Evolutionary conservation across 2,888 invertebrate genomes (phyloP).

Genomic region (Nephrocerus scutellatus): DNA sequence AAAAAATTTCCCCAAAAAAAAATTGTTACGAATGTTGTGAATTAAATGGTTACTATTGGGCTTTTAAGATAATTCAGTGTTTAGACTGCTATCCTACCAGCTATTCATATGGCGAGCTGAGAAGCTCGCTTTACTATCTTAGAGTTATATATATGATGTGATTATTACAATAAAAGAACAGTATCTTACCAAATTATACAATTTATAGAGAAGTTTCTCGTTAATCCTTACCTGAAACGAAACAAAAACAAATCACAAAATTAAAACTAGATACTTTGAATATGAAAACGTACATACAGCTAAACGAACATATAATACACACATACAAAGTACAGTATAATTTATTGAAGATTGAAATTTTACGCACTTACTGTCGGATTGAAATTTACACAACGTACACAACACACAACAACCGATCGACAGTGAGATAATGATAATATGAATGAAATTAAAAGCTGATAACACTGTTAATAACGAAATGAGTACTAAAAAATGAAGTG

Average conservation of each 20-base stretch:
- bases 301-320: conserved; percentile 25
- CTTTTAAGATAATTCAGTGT: too few relatives aligned
- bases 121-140: too few relatives aligned
- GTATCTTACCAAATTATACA: conserved; percentile 43
- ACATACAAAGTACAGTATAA: conserved; percentile 14
- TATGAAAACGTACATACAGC: conserved; percentile 14
- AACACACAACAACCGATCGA: conserved; percentile 20
- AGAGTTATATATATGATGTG: too few relatives aligned
- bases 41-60: too few relatives aligned
- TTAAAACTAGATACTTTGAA: background rate
- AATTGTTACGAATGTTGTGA: too few relatives aligned
- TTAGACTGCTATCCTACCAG: too few relatives aligned
- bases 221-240: conserved; percentile 46
- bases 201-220: conserved; percentile 43
- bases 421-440: too few relatives aligned
- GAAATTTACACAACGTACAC: background rate
- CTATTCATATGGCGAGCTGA: too few relatives aligned
- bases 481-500: too few relatives aligned
- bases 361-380: background rate
- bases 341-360: conserved; percentile 18
- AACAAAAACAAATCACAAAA: conserved; percentile 22
- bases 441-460: too few relatives aligned
- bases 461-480: too few relatives aligned
- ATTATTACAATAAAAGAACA: background rate
- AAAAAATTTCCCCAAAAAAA: too few relatives aligned